Evolutionary conservation across 2,113 vertebrate genomes (phyloP), one percentile per base, ranked within the genome.

Genomic region (Pongo abelii): DNA sequence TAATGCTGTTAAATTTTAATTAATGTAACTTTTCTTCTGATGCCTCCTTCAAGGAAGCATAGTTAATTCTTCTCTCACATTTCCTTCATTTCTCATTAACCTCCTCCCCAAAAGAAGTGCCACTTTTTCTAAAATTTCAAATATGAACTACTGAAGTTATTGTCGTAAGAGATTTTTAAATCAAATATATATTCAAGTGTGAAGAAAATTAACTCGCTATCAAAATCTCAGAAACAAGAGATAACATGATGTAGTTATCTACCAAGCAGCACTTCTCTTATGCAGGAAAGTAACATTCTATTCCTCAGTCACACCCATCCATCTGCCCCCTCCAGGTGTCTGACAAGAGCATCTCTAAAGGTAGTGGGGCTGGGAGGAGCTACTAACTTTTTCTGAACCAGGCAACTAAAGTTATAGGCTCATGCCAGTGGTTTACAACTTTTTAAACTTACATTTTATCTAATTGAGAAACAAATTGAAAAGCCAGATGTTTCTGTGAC

Each of bases 21-120:
- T 80, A 92, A 86, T 27, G 9, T 83, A 52, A 38, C 8, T 92
- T 95, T 92, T 88, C 32, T 84, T 77, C 61, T 55, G 77, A 83
- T 30, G 91, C 4, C 12, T 90, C 48, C 48, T 93, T 93, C 52
- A 95, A 89, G 25, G 32, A 83, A 77, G 38, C 48, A 59, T 89
- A 84, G 95, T 88, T 95, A 93, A 86, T 78, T 97, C 61, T 70
- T 84, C 23, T 80, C 46, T 88, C 77, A 77, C 20, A 27, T 75
- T 85, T 89, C 43, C 75, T 84, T 86, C 40, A 46, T 35, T 93
- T 96, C 25, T 46, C 67, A 74, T 84, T 59, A 40, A 81, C 50
- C 61, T 93, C 8, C 7, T 20, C n/a, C 6, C 14, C 4, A 78
- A 13, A 84, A 96, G 67, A 77, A 69, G 14, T 87, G 13, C 11